Percentiles rank a stretch among this genome's conserved stretches.
Conservation (phyloP, 1,140 invertebrate species). For the Drosophila melanogaster region DNA sequence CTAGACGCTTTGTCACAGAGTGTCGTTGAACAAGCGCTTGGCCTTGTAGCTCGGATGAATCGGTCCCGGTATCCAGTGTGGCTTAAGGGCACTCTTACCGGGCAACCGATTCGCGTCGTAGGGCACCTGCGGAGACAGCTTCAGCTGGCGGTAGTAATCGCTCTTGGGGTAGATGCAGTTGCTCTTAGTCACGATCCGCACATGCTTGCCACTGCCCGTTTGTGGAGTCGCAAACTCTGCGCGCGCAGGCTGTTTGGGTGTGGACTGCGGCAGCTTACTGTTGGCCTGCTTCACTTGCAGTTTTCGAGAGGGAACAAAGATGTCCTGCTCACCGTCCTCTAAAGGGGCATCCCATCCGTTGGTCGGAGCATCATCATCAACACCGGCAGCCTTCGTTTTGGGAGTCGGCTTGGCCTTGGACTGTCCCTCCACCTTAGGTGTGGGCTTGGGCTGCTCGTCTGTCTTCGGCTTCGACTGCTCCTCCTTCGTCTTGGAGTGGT, state of each 20-base stretch:
- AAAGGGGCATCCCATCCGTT: constrained; percentile 80
- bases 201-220: constrained; percentile 74
- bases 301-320: constrained; percentile 84
- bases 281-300: constrained; percentile 69
- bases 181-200: constrained; percentile 88
- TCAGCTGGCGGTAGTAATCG: constrained; percentile 89
- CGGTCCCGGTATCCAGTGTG: constrained; percentile 88
- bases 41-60: constrained; percentile 91
- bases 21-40: constrained; percentile 83
- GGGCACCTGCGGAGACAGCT: constrained; percentile 89
- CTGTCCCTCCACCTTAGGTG: constrained; percentile 12
- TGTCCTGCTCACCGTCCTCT: constrained; percentile 83
- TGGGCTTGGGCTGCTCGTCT: background rate
- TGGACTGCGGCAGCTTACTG: constrained; percentile 43
- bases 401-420: background rate
- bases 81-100: constrained; percentile 88
- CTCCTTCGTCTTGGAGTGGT: constrained; percentile 27
- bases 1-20: constrained; percentile 63
- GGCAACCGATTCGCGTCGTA: constrained; percentile 89
- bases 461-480: constrained; percentile 9
- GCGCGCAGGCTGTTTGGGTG: constrained; percentile 32
- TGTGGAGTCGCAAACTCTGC: constrained; percentile 28
- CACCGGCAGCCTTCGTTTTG: background rate
- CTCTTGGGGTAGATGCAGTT: constrained; percentile 88
- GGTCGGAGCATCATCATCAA: background rate